Conservation (phyloP, 1,140 invertebrate species). For the Aphidius ervi region DNA sequence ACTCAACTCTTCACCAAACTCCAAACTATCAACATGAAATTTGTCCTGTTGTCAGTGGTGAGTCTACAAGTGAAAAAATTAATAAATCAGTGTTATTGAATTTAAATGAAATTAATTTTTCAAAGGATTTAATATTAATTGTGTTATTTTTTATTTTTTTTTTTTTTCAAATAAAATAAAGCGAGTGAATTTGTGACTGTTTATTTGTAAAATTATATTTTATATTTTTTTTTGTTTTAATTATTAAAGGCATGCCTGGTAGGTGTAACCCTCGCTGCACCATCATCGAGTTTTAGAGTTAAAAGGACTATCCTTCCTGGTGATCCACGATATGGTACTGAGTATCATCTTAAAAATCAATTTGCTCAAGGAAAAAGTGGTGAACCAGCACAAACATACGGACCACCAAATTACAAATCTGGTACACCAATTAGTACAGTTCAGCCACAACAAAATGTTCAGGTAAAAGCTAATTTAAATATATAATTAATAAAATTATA, state of each 20-base stretch:
- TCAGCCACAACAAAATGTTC: background rate
- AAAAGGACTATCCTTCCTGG: conserved; percentile 43
- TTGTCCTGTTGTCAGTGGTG: conserved; percentile 44
- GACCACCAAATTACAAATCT: conserved; percentile 24
- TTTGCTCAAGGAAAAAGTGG: conserved; percentile 20
- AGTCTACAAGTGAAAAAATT: conserved; percentile 25
- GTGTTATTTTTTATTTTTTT: conserved; percentile 16
- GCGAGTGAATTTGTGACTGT: background rate
- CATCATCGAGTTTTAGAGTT: conserved; percentile 4
- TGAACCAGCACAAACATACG: conserved; percentile 21
- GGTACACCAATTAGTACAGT: conserved; percentile 12
- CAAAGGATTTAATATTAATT: conserved; percentile 14
- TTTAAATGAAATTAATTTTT: conserved; percentile 7
- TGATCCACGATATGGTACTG: conserved; percentile 40
- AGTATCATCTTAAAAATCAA: conserved; percentile 30
- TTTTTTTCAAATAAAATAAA: conserved; percentile 1
- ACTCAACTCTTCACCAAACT: conserved; percentile 39
- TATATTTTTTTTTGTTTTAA: conserved; percentile 21
- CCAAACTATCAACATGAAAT: conserved; percentile 44
- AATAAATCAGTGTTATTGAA: background rate
- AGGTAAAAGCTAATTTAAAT: background rate
- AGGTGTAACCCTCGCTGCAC: conserved; percentile 25
- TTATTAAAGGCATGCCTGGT: conserved; percentile 34
- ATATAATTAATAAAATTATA: too few relatives aligned
- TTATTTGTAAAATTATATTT: conserved; percentile 1